Base-by-base conservation (phyloP, 2,888 invertebrate genomes). In the Sinopyrophorus schimmeli region DNA sequence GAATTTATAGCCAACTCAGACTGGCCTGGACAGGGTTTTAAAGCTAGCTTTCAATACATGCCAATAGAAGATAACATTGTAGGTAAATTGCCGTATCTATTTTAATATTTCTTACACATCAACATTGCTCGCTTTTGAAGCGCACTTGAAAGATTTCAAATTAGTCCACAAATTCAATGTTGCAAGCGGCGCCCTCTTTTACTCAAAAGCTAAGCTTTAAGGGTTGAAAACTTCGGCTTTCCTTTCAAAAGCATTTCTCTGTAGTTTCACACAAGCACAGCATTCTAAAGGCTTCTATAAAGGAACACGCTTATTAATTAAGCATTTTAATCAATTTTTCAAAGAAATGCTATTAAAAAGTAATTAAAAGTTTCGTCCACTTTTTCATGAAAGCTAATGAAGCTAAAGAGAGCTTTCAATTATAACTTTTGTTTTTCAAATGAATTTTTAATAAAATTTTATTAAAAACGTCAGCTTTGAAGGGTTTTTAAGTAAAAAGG, bases 1-100 rank as follows among this genome's bases (percentile, higher is more conserved):
- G 90, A 92, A 75, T 92, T 92, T 73, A 86, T 89, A 26, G 87
- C 89, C 44, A 89, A 89, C 74, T 90, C 90, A 1, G 84, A 83
- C 48, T 80, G 81, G 68, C 87, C 88, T 0, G 88, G 87, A 0
- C 86, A 86, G 63, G 89, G 89, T 1, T 89, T 89, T 71, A 85
- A 86, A 63, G 88, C 87, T 47, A 82, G 80, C 51, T 87, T 81
- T 72, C 83, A 84, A 65, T 87, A 87, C 65, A 85, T 86, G 62
- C 82, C 83, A 7, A 69, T 79, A 63, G 82, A 83, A 55, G 81
- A 78, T 62, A 68, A 65, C 55, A 57, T 61, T 20, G 58, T 67
- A 65, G 71, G 71, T 70, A 67, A 65, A 58, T 24, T 7, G 24
- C 24, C 5, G 10, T 10, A n/a, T 10, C 28, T 14, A 28, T 9